Evolutionary conservation across 2,888 invertebrate genomes (phyloP), one percentile per base, ranked within the genome.

Genomic region (Electrophaes corylata): DNA sequence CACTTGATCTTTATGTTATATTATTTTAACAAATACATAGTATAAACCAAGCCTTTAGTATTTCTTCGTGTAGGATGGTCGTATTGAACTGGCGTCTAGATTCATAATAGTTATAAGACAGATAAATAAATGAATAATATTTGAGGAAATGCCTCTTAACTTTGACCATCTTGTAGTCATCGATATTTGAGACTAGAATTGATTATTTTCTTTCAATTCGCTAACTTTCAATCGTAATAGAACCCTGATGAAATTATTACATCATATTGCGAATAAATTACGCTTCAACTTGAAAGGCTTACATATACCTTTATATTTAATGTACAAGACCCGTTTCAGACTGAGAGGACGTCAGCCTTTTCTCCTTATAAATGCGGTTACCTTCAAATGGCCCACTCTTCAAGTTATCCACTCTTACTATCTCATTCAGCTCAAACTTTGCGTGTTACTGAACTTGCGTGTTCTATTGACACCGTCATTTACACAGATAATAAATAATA

Each of bases 301-400:
- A 39, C 33, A 6, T 31, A 23, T 23, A n/a, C n/a, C n/a, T n/a
- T 20, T 41, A 12, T 19, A 20, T n/a, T 52, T 45, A 39, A 49
- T 56, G 26, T 43, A 11, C 19, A 3, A 44, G 20, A 49, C 56
- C 44, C 39, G 26, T 35, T 49, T 40, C 23, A 45, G 39, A 41
- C 26, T 46, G 26, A 35, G 39, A 49, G 49, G 45, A 49, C 58
- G 33, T 26, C 29, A 45, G 44, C 53, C 58, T 49, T 35, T 53
- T 58, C 58, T 49, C 43, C 23, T 45, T 58, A 39, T 31, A 49
- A 53, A 39, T 39, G 31, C 29, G 29, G 53, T 49, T 29, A 49
- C 49, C 48, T 48, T 43, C 44, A 31, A 49, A 43, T 31, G 19
- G 45, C 39, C 23, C 35, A 39, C 46, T 45, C 48, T 41, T 29